Base-by-base conservation (phyloP, 2,113 vertebrate genomes). In the Colinus virginianus region DNA sequence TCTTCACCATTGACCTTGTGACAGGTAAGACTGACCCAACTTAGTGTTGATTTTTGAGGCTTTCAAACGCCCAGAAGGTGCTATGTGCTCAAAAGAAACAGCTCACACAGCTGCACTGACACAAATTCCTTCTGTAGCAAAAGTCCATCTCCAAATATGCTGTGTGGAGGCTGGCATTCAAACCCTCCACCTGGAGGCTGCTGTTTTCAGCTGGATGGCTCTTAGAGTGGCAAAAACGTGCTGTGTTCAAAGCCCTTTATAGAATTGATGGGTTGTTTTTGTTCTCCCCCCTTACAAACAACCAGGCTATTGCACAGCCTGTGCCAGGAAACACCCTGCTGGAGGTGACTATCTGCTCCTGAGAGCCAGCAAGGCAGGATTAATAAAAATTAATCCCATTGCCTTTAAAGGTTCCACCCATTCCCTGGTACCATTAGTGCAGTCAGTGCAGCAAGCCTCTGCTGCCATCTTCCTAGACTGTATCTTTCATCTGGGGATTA, bases 11-110 rank as follows among this genome's bases (percentile, higher is more conserved):
- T 53, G 97, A 99, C 76, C 88, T 98, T 61, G 42, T 97, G 85
- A 99, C 99, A 98, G 99, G 99, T 99, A 97, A 97, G 84, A 64
- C n/a, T 93, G 78, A 83, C 59, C 70, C 36, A 91, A 59, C 26
- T 70, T 58, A 51, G 28, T 71, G 74, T 48, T 42, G 90, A 22
- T 63, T 90, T 93, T 84, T 94, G 87, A 94, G 63, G 78, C 49
- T 81, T 92, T 20, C 20, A 78, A 62, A 26, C 38, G 58, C 63
- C 46, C 82, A 84, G 64, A 88, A 68, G 66, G 78, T 88, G 76
- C 83, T 91, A 21, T 36, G 68, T 86, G 62, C 59, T 94, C 82
- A 68, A 6, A 70, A 49, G 9, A 70, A 85, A 71, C 61, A 88
- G 46, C 82, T 78, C 58, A 87, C 82, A 53, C 55, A 53, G 75